Percentiles rank a stretch among this genome's conserved stretches.
phyloP scores from a whole-genome alignment of 1,140 invertebrate genomes.

The Drosophila neocordata region DNA sequence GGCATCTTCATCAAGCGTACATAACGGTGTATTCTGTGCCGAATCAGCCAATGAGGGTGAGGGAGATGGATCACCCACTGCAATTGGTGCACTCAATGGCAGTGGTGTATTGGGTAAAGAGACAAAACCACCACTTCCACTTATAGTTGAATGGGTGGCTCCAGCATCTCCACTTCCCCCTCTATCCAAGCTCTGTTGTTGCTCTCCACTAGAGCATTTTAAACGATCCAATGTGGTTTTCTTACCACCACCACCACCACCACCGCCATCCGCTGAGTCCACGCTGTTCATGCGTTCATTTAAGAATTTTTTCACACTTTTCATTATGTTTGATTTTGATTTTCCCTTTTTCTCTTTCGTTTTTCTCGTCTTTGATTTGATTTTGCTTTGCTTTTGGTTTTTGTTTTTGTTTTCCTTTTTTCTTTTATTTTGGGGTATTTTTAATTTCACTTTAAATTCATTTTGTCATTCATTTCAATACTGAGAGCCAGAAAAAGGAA shows the following conservation, averaged over 20 bases:
- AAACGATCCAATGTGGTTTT: conserved; percentile 58
- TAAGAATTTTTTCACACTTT: conserved; percentile 81
- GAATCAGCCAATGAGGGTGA: conserved; percentile 70
- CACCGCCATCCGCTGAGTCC: conserved; percentile 52
- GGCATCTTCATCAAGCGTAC: conserved; percentile 64
- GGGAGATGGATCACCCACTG: conserved; percentile 69
- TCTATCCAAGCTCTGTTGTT: conserved; percentile 15
- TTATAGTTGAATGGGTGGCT: not conserved
- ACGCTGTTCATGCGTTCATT: conserved; percentile 78
- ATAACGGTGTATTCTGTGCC: conserved; percentile 70
- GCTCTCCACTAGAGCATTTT: conserved; percentile 36
- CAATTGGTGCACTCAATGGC: conserved; percentile 60
- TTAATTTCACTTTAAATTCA: conserved; percentile 29
- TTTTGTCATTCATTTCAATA: conserved; percentile 10
- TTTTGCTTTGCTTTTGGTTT: conserved; percentile 37
- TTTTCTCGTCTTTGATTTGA: conserved; percentile 5
- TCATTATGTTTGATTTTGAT: conserved; percentile 48
- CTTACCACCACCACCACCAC: conserved; percentile 29
- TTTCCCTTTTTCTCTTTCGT: conserved; percentile 3
- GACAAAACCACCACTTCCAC: conserved; percentile 23
- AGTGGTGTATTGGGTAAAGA: conserved; percentile 66
- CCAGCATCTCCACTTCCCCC: not conserved
- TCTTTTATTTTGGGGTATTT: conserved; percentile 30
- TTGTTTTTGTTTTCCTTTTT: not conserved
- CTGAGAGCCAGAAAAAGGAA: not conserved